Evolutionary conservation across 2,888 invertebrate genomes (phyloP).

Genomic region (Euphydryas editha): DNA sequence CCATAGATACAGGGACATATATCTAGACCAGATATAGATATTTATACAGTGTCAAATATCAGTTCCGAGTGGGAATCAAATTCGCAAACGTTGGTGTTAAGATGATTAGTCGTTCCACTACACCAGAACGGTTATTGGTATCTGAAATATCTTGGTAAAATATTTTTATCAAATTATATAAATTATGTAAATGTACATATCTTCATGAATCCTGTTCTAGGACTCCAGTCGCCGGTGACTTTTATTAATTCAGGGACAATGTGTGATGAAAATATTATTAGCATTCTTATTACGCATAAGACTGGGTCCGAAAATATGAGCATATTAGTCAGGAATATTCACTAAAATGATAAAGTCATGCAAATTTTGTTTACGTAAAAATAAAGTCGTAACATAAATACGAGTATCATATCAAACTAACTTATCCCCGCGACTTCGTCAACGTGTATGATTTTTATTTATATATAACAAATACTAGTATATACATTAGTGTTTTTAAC

Average conservation of each 20-base stretch:
- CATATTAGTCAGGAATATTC: constrained; percentile 1
- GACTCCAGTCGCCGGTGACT: not conserved
- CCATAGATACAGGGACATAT: too few species aligned
- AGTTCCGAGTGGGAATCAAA: too few species aligned
- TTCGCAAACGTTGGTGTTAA: too few species aligned
- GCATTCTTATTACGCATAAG: not conserved
- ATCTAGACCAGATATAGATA: too few species aligned
- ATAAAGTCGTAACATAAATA: not conserved
- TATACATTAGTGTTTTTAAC: too few species aligned
- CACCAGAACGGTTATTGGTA: not conserved
- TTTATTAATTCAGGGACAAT: constrained; percentile 12
- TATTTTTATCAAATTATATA: not conserved
- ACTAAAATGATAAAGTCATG: not conserved
- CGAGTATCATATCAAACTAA: too few species aligned
- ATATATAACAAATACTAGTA: not conserved
- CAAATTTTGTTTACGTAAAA: not conserved
- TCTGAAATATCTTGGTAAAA: not conserved
- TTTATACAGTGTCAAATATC: too few species aligned
- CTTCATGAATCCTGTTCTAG: not conserved
- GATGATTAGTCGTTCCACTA: too few species aligned
- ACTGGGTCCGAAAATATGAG: constrained; percentile 1
- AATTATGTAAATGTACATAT: not conserved
- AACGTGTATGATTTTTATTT: not conserved
- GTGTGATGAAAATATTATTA: constrained; percentile 12
- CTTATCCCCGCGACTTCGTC: not conserved